Evolutionary conservation across 2,113 vertebrate species (phyloP).

Genomic region (Scartelaos histophorus): DNA sequence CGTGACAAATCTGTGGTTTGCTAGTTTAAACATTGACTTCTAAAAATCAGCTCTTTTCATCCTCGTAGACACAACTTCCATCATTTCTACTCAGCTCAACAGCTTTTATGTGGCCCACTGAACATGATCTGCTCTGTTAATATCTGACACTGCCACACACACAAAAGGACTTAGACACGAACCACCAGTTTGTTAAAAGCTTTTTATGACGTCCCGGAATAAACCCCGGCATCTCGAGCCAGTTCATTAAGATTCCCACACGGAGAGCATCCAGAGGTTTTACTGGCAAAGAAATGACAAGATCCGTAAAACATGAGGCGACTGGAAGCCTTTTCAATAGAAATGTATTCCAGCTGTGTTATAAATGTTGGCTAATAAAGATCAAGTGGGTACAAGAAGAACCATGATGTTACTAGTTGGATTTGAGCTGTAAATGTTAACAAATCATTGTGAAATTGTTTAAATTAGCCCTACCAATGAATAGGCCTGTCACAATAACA

Average conservation of each 20-base stretch:
- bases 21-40: constrained; percentile 20
- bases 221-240: constrained; percentile 36
- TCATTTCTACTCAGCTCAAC: constrained; percentile 38
- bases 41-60: constrained; percentile 20
- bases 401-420: no score
- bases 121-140: constrained; percentile 53
- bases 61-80: constrained; percentile 37
- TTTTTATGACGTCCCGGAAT: constrained; percentile 32
- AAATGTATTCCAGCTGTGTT: background rate
- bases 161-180: constrained; percentile 55
- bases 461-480: no score
- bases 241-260: constrained; percentile 46
- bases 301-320: background rate
- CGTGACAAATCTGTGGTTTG: constrained; percentile 37
- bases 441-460: no score
- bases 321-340: background rate
- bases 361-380: background rate
- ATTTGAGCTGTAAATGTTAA: no score
- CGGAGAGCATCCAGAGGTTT: background rate
- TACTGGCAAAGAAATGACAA: constrained; percentile 11
- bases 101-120: constrained; percentile 51
- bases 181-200: constrained; percentile 43
- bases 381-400: background rate
- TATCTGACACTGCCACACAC: constrained; percentile 51
- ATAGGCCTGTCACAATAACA: no score